Evolutionary conservation across 64 coral and sea anemone species (phyloP), one percentile per base, ranked within the genome.

Genomic region (Montipora foliosa): DNA sequence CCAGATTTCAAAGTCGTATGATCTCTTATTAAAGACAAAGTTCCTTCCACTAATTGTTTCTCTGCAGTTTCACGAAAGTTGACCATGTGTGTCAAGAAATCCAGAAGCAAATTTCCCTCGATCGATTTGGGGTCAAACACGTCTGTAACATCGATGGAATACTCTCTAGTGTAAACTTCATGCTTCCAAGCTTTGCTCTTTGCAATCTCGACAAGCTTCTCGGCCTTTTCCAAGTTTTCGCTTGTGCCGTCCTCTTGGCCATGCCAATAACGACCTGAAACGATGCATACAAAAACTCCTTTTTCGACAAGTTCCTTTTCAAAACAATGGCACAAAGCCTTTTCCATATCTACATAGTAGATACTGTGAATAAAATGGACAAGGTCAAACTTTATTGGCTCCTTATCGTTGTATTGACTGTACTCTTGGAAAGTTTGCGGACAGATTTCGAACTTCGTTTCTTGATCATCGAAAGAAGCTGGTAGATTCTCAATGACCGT

Each of bases 111-210:
- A 16, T 87, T 87, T 66, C 82, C 91, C 16, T 87, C 74, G 1
- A 9, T 7, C 20, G 72, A 86, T 15, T 76, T 13, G 50, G 49
- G 60, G 5, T 93, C 75, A 80, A 88, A 93, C 13, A 80, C 45
- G 55, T 80, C 91, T 8, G 75, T 61, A n/a, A 80, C 81, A 14
- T 93, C 91, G 21, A 88, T 13, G 7, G 74, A 79, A 71, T 70
- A 79, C 5, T 93, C 83, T n/a, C 49, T 25, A 16, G 20, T n/a
- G 71, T 79, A 71, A 22, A 75, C 52, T 22, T 88, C 49, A 25
- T 88, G 14, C 49, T 88, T 88, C 83, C 83, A 93, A 11, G 44
- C 49, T 50, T 93, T 66, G 47, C 87, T 88, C 12, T 87, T 49
- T 52, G 84, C 83, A 71, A 93, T 57, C 13, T 61, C 72, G 14